These are phyloP conservation scores for Pogonus chalceus DNA, from an alignment of 1,140 invertebrate genomes.

Conservation along the genomic window DNA sequence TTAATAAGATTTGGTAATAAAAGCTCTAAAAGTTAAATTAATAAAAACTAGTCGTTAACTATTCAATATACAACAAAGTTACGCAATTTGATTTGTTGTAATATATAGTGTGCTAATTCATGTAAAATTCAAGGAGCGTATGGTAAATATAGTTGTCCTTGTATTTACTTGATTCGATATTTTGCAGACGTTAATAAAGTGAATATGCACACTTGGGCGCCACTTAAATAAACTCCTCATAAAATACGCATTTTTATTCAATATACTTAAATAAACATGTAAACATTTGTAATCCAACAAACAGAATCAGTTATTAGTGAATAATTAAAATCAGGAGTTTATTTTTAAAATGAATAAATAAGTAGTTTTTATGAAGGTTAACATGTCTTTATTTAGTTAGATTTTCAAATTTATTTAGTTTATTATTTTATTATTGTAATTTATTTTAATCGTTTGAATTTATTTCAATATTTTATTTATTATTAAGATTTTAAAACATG, in stretches of 20 bases:
- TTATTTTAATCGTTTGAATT: background rate
- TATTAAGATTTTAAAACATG: no score
- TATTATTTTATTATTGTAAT: background rate
- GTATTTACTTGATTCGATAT: background rate
- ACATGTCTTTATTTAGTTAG: background rate
- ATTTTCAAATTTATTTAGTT: background rate
- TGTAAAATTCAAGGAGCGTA: background rate
- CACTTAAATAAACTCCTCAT: background rate
- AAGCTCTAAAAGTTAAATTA: no score
- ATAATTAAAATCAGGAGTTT: background rate
- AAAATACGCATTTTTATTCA: background rate
- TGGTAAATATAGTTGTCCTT: conserved; percentile 1
- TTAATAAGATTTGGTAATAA: no score
- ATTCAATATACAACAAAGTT: conserved; percentile 8
- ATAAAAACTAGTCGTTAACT: no score
- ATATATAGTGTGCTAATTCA: background rate
- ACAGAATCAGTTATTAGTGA: background rate
- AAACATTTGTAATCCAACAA: background rate
- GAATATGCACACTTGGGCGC: background rate
- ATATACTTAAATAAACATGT: background rate
- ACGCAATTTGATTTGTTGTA: background rate
- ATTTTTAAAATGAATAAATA: background rate
- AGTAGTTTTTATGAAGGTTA: background rate
- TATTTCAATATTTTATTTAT: background rate
- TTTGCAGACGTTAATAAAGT: background rate